Percentiles rank a stretch among this genome's conserved stretches.
Evolutionary conservation across 1,140 invertebrate species (phyloP).

Genomic region (Micrasema minimum): DNA sequence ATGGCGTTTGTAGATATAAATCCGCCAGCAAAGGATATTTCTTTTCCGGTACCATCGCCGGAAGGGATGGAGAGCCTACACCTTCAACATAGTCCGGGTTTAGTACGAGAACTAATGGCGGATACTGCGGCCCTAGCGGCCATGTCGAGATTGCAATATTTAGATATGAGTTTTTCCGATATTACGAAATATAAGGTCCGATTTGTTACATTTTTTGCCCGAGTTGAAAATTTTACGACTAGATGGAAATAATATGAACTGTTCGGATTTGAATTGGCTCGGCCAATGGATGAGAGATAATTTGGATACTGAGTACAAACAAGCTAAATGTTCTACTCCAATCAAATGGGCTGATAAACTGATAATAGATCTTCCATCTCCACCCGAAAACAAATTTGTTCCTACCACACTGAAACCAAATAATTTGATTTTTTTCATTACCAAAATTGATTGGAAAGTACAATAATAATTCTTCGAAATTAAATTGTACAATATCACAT

Average conservation of each 20-base stretch:
- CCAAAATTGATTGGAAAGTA: too few species aligned
- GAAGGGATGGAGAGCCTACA: conserved; percentile 77
- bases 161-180: conserved; percentile 75
- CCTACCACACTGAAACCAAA: too few species aligned
- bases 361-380: conserved; percentile 61
- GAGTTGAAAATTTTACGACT: conserved; percentile 72
- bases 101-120: conserved; percentile 75
- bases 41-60: conserved; percentile 76
- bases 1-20: conserved; percentile 74
- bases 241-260: conserved; percentile 73
- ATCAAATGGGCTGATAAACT: conserved; percentile 58
- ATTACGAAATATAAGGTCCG: conserved; percentile 73
- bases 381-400: too few species aligned
- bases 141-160: conserved; percentile 73
- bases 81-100: conserved; percentile 76
- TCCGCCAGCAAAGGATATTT: conserved; percentile 70
- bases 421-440: too few species aligned
- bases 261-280: conserved; percentile 72
- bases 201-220: conserved; percentile 76
- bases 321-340: conserved; percentile 61
- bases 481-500: too few species aligned
- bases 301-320: conserved; percentile 59
- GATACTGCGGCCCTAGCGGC: conserved; percentile 77
- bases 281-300: conserved; percentile 73
- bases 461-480: too few species aligned